These are phyloP conservation scores for Spodoptera frugiperda DNA, from an alignment of 1,140 invertebrate species.

Conservation along the genomic window DNA sequence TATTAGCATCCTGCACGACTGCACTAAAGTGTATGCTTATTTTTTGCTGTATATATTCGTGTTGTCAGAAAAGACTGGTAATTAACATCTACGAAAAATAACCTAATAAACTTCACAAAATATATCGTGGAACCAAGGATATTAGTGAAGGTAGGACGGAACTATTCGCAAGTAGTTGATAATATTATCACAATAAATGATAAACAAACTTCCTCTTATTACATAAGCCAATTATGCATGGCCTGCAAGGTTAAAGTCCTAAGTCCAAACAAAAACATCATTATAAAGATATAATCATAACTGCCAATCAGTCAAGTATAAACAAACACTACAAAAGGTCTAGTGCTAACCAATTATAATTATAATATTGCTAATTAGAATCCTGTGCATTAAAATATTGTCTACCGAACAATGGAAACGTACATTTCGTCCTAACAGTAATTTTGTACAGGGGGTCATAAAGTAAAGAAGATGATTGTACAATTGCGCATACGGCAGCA, in stretches of 20 bases:
- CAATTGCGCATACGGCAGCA: not conserved
- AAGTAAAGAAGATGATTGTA: conserved; percentile 10
- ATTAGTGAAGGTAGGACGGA: no score
- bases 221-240: conserved; percentile 20
- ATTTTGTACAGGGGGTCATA: not conserved
- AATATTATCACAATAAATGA: not conserved
- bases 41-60: no score
- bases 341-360: not conserved
- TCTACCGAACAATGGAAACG: not conserved
- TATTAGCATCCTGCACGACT: no score
- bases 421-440: conserved; percentile 5
- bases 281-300: conserved; percentile 13
- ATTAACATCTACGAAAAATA: no score
- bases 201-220: conserved; percentile 13
- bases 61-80: no score
- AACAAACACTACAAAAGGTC: conserved; percentile 23
- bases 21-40: no score
- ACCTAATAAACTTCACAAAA: no score
- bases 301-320: conserved; percentile 1
- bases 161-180: no score
- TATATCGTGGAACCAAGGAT: no score
- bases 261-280: conserved; percentile 15
- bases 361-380: conserved; percentile 11
- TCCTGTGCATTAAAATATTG: not conserved
- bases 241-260: conserved; percentile 12